These are phyloP conservation scores for Todiramphus saurophagus DNA, from an alignment of 2,113 vertebrate genomes.

Conservation along the genomic window DNA sequence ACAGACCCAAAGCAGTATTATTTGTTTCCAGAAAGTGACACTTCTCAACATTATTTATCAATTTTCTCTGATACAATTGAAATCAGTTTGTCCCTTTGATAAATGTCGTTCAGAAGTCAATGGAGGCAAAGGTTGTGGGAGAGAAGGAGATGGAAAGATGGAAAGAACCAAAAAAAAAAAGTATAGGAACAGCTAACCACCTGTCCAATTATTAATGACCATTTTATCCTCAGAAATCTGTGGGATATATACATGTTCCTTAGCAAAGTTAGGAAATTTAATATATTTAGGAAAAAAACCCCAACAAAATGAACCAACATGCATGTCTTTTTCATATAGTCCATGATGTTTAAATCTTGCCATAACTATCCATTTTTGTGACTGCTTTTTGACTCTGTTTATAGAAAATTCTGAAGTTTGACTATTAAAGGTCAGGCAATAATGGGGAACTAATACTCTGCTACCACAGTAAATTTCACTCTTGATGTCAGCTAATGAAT, in stretches of 20 bases:
- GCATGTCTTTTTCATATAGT: background rate
- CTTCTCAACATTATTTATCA: background rate
- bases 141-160: background rate
- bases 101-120: background rate
- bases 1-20: background rate
- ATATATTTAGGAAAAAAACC: background rate
- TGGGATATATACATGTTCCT: fast-evolving
- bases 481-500: background rate
- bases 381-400: background rate
- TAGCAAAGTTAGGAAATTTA: background rate
- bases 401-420: background rate
- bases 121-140: background rate
- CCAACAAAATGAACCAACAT: too few relatives aligned
- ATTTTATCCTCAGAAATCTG: background rate
- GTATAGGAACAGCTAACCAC: fast-evolving
- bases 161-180: background rate
- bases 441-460: background rate
- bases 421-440: background rate
- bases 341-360: background rate
- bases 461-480: background rate
- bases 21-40: background rate
- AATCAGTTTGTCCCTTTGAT: background rate
- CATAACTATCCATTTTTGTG: background rate
- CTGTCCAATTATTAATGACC: background rate
- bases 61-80: background rate